Percentiles rank a stretch among this genome's conserved stretches.
Evolutionary conservation across 2,113 vertebrate species (phyloP).

Genomic region (Tamias sibiricus): DNA sequence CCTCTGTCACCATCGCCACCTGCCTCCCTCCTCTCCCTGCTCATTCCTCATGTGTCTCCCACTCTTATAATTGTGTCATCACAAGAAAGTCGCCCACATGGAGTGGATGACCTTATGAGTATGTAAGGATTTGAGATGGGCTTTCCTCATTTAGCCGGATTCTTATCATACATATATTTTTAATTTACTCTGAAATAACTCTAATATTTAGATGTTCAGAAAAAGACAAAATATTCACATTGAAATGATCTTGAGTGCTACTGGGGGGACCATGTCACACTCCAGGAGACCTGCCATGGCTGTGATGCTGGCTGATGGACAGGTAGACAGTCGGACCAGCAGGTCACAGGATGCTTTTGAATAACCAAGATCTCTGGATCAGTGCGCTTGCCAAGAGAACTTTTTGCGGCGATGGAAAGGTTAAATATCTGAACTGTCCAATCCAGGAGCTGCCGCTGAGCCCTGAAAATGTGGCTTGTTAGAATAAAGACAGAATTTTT

Average conservation of each 20-base stretch:
- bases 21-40: accelerated
- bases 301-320: accelerated
- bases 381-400: not conserved
- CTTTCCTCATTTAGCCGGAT: not conserved
- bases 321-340: not conserved
- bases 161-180: not conserved
- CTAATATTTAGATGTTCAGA: not conserved
- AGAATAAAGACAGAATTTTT: not conserved
- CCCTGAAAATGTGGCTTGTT: not conserved
- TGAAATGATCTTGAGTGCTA: not conserved
- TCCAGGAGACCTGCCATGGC: too few relatives aligned
- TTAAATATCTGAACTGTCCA: not conserved
- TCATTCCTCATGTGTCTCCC: not conserved
- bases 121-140: not conserved
- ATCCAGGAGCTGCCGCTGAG: not conserved
- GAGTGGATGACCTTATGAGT: not conserved
- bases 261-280: accelerated
- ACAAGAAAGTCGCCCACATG: not conserved
- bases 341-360: not conserved
- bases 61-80: not conserved
- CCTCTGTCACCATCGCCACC: accelerated
- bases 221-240: not conserved
- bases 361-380: not conserved
- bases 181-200: not conserved
- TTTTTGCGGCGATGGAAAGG: too few relatives aligned